phyloP scores from a whole-genome alignment of 2,113 vertebrate genomes.

The Mus musculus region DNA sequence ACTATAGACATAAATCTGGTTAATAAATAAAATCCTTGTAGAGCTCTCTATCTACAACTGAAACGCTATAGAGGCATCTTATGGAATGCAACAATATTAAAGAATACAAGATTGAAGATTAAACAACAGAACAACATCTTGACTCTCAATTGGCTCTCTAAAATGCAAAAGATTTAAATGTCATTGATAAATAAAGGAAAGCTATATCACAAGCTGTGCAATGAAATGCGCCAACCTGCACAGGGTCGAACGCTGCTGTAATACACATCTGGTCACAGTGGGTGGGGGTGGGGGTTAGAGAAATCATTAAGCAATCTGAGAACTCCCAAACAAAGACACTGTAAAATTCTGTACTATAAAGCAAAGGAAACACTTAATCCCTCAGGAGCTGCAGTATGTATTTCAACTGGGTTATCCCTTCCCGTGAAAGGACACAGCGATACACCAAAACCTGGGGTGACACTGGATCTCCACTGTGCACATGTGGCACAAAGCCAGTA shows the following conservation, averaged over 20 bases:
- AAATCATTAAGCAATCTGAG: conserved; percentile 90
- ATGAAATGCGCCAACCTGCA: conserved; percentile 41
- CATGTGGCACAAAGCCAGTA: conserved; percentile 84
- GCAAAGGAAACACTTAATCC: conserved; percentile 90
- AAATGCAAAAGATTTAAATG: conserved; percentile 35
- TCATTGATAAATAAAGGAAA: conserved; percentile 59
- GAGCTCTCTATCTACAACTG: background rate
- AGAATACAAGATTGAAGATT: background rate
- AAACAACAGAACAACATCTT: conserved; percentile 4
- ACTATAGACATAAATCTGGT: background rate
- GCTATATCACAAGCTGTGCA: background rate
- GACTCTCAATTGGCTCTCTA: background rate
- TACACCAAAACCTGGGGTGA: conserved; percentile 80
- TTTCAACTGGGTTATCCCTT: conserved; percentile 86
- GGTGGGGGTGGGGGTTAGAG: conserved; percentile 10
- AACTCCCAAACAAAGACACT: conserved; percentile 88
- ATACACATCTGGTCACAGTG: conserved; percentile 80
- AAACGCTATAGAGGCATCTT: conserved; percentile 33
- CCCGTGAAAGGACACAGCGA: conserved; percentile 81
- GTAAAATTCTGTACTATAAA: conserved; percentile 88
- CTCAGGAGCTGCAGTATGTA: conserved; percentile 85
- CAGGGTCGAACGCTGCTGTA: conserved; percentile 54
- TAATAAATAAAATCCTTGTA: background rate
- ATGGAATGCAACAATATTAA: background rate
- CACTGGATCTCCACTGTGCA: conserved; percentile 82